Evolutionary conservation across 2,797 vertebrate species (phyloP), one percentile per base, ranked within the genome.

Genomic region (Parambassis ranga): DNA sequence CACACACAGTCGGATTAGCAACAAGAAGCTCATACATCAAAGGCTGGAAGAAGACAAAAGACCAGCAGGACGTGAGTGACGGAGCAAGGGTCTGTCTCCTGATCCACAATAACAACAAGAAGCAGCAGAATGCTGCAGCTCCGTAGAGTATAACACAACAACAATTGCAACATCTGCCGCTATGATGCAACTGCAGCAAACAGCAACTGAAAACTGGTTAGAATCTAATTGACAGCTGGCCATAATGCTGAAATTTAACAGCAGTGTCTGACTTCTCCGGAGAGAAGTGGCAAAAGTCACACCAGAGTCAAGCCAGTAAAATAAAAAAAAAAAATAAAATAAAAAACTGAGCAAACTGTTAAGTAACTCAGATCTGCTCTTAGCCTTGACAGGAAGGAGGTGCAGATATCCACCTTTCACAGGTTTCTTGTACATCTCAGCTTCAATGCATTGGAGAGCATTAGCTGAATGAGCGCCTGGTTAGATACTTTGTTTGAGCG

Each of bases 1-100:
- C 22, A 24, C 51, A n/a, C 44, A 27, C 19, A 66, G 59, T 77
- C 59, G 55, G 62, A 77, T 79, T 60, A 71, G 77, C 61, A 71
- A 66, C 33, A 51, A 72, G 13, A 65, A 63, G 58, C 71, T 64
- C 20, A 8, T 30, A 77, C 82, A 83, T 89, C 77, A 87, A 89
- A 87, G 71, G 62, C 44, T 39, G 62, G 33, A 62, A 36, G 55
- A 71, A 37, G 67, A 78, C 68, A 80, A 85, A 82, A 65, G 71
- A 82, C 64, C 79, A 83, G 78, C 73, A 84, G 84, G 81, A 81
- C 68, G 68, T n/a, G 50, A 62, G 62, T 48, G 19, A 22, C 56
- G 65, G 58, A 79, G 64, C 71, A 65, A 64, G 55, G 70, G 58
- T 75, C 74, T 38, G 49, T 53, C 39, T 80, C 62, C 66, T 64